A percentile compares a stretch with the other conserved stretches of the same genome.
phyloP scores from a whole-genome alignment of 2,888 invertebrate genomes.

The Aelia acuminata region DNA sequence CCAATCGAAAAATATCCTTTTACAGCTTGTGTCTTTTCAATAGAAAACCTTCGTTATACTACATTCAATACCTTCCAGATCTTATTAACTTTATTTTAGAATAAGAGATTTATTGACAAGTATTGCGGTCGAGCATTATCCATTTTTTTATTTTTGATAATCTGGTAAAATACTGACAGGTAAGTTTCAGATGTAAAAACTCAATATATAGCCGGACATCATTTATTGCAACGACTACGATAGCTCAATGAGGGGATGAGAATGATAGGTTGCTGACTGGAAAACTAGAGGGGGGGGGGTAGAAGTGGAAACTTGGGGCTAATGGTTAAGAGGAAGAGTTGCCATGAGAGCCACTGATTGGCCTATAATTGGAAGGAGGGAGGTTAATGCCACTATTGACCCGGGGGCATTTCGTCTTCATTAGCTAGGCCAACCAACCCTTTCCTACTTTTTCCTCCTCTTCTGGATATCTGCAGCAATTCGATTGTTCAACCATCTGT shows the following conservation, averaged over 20 bases:
- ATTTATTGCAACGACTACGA: not conserved
- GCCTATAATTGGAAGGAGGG: conserved; percentile 27
- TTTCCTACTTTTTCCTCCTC: not conserved
- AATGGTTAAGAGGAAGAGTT: conserved; percentile 26
- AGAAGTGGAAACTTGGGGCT: not conserved
- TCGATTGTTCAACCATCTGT: not conserved
- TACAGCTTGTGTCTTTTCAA: no score
- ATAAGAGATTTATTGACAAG: no score
- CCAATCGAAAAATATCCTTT: no score
- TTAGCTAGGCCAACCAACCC: conserved; percentile 12
- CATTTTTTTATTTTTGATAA: no score
- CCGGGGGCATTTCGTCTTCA: not conserved
- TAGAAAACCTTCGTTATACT: no score
- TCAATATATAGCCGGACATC: no score
- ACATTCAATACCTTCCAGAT: no score
- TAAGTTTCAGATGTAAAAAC: no score
- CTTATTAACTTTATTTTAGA: no score
- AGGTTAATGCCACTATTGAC: conserved; percentile 37
- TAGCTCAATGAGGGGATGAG: not conserved
- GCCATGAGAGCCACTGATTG: conserved; percentile 31
- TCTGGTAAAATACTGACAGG: no score
- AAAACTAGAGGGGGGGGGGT: not conserved
- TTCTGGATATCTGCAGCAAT: not conserved
- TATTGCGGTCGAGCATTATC: no score
- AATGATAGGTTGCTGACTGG: conserved; percentile 11